A percentile compares a stretch with the other conserved stretches of the same genome.
Evolutionary conservation across 1,140 invertebrate species (phyloP).

Genomic region (Antheraea mylitta): DNA sequence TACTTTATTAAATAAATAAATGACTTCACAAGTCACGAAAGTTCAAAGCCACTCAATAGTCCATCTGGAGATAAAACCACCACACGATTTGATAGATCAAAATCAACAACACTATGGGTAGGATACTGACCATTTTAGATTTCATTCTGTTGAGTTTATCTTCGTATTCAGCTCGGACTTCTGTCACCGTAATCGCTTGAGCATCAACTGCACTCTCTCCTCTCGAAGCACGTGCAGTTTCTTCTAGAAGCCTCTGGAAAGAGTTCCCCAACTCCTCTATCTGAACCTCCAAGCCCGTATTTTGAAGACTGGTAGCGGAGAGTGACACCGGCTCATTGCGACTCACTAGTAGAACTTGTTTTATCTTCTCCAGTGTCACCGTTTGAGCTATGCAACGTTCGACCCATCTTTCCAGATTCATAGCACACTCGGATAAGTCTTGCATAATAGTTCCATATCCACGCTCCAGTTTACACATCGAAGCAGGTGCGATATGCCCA

Average conservation of each 20-base stretch:
- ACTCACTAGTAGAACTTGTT: constrained; percentile 52
- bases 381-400: constrained; percentile 47
- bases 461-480: constrained; percentile 56
- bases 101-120: constrained; percentile 67
- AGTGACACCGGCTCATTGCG: constrained; percentile 48
- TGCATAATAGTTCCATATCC: constrained; percentile 60
- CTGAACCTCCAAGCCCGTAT: constrained; percentile 55
- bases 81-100: constrained; percentile 69
- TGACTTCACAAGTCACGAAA: constrained; percentile 51
- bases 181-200: constrained; percentile 63
- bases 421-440: constrained; percentile 54
- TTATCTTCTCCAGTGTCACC: constrained; percentile 59
- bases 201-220: constrained; percentile 45
- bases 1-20: constrained; percentile 62
- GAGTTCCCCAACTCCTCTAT: constrained; percentile 55
- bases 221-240: constrained; percentile 48
- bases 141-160: constrained; percentile 84
- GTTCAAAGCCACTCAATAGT: constrained; percentile 51
- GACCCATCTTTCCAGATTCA: constrained; percentile 63
- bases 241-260: constrained; percentile 63
- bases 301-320: constrained; percentile 47
- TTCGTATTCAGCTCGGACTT: constrained; percentile 82
- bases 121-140: constrained; percentile 83
- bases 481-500: constrained; percentile 42
- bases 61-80: constrained; percentile 70